Percentiles rank a stretch among this genome's conserved stretches.
Evolutionary conservation across 37 sponge, comb jelly and placozoan genomes (phyloP).

Genomic region (Theonella swinhoei): DNA sequence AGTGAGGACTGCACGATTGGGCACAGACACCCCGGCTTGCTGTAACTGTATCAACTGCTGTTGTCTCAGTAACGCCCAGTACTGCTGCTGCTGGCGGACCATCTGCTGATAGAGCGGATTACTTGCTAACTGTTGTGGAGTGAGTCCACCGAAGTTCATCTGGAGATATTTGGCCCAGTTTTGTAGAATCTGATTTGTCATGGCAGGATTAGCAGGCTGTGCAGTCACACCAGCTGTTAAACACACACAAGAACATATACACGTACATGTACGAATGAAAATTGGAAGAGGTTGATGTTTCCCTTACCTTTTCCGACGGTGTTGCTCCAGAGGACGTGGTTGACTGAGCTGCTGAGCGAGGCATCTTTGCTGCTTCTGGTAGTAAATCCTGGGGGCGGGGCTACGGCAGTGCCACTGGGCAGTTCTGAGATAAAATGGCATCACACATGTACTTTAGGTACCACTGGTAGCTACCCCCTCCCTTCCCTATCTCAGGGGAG

Average conservation of each 20-base stretch:
- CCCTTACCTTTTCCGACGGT: not conserved
- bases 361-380: conserved; percentile 5
- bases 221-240: not conserved
- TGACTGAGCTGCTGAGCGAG: conserved; percentile 4
- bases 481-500: no score
- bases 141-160: conserved; percentile 12
- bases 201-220: not conserved
- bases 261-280: not conserved
- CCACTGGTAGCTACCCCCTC: no score
- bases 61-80: no score
- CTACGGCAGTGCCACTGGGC: conserved; percentile 5
- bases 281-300: not conserved
- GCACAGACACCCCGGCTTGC: no score
- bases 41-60: no score
- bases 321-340: conserved; percentile 11
- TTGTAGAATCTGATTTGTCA: conserved; percentile 41
- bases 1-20: no score
- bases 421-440: no score
- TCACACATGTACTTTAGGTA: no score
- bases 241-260: not conserved
- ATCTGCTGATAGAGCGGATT: no score
- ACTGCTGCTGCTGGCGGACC: no score
- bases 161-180: conserved; percentile 38
- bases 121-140: no score
- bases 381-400: conserved; percentile 55